Percentiles rank a stretch among this genome's conserved stretches.
Conservation (phyloP, 1,140 invertebrate genomes). For the Samia ricini region DNA sequence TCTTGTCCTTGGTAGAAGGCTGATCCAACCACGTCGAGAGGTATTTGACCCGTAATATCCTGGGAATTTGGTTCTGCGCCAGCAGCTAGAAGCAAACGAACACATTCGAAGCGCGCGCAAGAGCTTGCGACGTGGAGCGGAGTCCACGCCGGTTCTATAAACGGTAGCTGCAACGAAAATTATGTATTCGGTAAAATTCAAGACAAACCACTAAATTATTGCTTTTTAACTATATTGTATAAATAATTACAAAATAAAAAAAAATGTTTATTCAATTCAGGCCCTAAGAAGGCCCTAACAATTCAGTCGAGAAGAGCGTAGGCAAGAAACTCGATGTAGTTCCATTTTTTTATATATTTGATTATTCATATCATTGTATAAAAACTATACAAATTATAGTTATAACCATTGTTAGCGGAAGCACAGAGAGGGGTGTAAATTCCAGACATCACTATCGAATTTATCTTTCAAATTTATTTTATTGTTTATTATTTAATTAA, state of each 20-base stretch:
- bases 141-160: conserved; percentile 25
- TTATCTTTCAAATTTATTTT: too few species aligned
- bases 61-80: conserved; percentile 36
- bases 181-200: neutral
- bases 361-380: neutral
- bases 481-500: too few species aligned
- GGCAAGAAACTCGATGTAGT: too few species aligned
- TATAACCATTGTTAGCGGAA: too few species aligned
- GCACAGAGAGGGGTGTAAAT: too few species aligned
- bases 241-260: neutral
- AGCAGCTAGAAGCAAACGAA: conserved; percentile 37
- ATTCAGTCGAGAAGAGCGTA: too few species aligned
- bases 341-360: neutral
- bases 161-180: neutral
- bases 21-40: conserved; percentile 54
- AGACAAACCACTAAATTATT: neutral
- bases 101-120: conserved; percentile 31
- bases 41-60: conserved; percentile 43
- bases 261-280: neutral
- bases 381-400: too few species aligned
- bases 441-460: too few species aligned
- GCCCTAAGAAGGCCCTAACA: too few species aligned
- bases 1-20: conserved; percentile 15
- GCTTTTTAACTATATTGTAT: neutral
- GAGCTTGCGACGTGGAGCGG: conserved; percentile 56